A percentile compares a stretch with the other conserved stretches of the same genome.
phyloP scores from a whole-genome alignment of 2,888 invertebrate species.

The Drosophila birchii region DNA sequence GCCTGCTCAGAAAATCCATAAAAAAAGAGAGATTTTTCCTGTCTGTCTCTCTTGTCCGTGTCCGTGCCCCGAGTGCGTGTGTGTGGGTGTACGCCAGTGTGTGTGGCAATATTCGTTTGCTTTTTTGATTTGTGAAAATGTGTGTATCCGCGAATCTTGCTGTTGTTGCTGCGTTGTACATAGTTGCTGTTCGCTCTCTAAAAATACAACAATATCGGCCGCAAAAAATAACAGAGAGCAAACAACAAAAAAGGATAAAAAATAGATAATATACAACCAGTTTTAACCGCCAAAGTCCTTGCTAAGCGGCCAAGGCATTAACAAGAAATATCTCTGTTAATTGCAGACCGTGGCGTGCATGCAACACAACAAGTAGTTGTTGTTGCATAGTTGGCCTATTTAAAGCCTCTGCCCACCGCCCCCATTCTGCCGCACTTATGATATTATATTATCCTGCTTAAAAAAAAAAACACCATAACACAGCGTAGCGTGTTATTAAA shows the following conservation, averaged over 20 bases:
- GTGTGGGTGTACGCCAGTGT: constrained; percentile 31
- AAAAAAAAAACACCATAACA: constrained; percentile 37
- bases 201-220: constrained; percentile 39
- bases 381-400: constrained; percentile 63
- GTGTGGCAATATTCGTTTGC: constrained; percentile 67
- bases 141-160: constrained; percentile 74
- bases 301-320: constrained; percentile 44
- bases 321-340: constrained; percentile 36
- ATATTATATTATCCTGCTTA: constrained; percentile 43
- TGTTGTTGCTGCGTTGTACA: constrained; percentile 42
- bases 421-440: constrained; percentile 28
- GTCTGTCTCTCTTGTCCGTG: constrained; percentile 40
- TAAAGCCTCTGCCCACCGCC: constrained; percentile 37
- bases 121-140: constrained; percentile 81
- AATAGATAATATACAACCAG: constrained; percentile 14
- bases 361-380: constrained; percentile 46
- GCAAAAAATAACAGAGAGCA: constrained; percentile 22
- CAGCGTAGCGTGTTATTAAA: constrained; percentile 26
- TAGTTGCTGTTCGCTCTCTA: constrained; percentile 35
- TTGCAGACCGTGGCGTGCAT: constrained; percentile 37
- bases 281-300: constrained; percentile 60
- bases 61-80: constrained; percentile 29
- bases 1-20: constrained; percentile 66
- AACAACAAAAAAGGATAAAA: constrained; percentile 17
- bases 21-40: constrained; percentile 44